Base-by-base conservation (phyloP, 2,888 invertebrate species). In the Eupithecia centaureata region DNA sequence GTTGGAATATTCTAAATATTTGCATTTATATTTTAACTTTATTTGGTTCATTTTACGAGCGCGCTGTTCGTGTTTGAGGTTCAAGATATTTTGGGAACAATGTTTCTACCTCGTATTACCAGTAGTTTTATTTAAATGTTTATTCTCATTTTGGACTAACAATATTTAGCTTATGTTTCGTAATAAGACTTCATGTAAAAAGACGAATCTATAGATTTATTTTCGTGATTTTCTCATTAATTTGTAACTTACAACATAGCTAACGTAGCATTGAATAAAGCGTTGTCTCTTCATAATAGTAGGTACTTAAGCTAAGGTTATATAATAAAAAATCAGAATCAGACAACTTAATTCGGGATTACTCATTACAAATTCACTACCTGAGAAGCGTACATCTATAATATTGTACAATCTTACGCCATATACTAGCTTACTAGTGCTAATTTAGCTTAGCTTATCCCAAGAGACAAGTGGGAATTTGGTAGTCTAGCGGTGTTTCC, bases 1-100 rank as follows among this genome's bases (percentile, higher is more conserved):
- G 66, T 73, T 74, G 68, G 56, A 67, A 76, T 77, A 72, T 70
- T 73, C 63, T 61, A 75, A 75, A 77, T 76, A 72, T 75, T 73
- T 77, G 65, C 58, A 64, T 65, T 64, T 71, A 70, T 70, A 54
- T 70, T 62, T 66, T 60, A 56, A 67, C 38, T 62, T 63, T 71
- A 61, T 70, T 67, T 71, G 60, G 65, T 51, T 65, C 58, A 70
- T 68, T 76, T 68, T 70, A 62, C 54, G 64, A 25, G 27, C 25
- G 33, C 64, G 54, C 35, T 58, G 63, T 64, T 62, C 61, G 22
- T 59, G n/a, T 47, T 58, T 56, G 59, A 42, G 51, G 47, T 12
- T 47, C 7, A 25, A 65, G 47, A 38, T 63, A 63, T 66, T 70
- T 63, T 42, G 1, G 27, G 13, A 61, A 57, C 32, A 58, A 63